These are phyloP conservation scores for Xiphophorus birchmanni DNA, from an alignment of 2,797 vertebrate genomes.

Conservation along the genomic window DNA sequence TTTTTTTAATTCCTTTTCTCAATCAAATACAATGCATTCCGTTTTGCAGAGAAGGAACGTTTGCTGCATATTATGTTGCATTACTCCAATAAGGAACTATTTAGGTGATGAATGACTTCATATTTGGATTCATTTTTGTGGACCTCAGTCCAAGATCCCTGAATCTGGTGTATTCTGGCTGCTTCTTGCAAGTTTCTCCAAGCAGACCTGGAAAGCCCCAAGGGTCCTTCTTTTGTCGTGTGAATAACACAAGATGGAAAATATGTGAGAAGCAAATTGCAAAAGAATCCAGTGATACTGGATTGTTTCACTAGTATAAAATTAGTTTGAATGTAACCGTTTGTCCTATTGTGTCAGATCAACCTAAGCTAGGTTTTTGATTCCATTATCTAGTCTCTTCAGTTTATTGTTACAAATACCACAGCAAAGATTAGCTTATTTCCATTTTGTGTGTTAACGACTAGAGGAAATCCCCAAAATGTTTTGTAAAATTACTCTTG, in stretches of 20 bases:
- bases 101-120: conserved; percentile 22
- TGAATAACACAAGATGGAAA: conserved; percentile 9
- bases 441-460: background rate
- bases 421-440: background rate
- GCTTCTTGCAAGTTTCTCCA: conserved; percentile 19
- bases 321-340: conserved; percentile 12
- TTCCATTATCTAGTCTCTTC: background rate
- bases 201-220: conserved; percentile 42
- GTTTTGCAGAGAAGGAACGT: conserved; percentile 15
- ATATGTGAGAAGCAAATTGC: conserved; percentile 13
- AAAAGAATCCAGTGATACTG: conserved; percentile 9
- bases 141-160: conserved; percentile 25
- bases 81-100: conserved; percentile 26
- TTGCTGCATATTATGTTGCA: background rate
- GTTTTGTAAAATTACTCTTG: background rate
- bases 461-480: background rate
- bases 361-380: background rate
- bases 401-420: background rate
- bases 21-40: conserved; percentile 6
- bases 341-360: conserved; percentile 29
- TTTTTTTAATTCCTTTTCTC: conserved; percentile 15
- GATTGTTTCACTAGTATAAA: conserved; percentile 3
- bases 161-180: conserved; percentile 48
- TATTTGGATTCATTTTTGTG: conserved; percentile 7
- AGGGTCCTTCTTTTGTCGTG: conserved; percentile 21